phyloP scores from a whole-genome alignment of 2,113 vertebrate genomes.

The Pygoscelis antarcticus region DNA sequence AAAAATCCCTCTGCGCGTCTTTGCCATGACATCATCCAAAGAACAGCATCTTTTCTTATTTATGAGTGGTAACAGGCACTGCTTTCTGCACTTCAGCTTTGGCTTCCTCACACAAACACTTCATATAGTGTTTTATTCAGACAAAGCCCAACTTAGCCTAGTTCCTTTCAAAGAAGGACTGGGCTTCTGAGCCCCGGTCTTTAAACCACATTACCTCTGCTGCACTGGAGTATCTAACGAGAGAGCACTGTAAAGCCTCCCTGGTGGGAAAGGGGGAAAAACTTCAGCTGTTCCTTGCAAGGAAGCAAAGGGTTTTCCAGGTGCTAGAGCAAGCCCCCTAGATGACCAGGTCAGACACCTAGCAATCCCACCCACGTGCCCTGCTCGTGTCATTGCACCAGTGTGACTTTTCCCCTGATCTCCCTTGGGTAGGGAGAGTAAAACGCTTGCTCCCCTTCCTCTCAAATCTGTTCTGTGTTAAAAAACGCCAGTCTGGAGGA shows the following conservation, averaged over 20 bases:
- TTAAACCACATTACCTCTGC: background rate
- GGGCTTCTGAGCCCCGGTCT: background rate
- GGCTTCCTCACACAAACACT: background rate
- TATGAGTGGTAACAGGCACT: background rate
- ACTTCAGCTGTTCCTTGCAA: background rate
- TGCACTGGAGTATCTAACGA: rapidly evolving
- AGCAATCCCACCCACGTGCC: rapidly evolving
- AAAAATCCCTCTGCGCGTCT: background rate
- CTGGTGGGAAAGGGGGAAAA: rapidly evolving
- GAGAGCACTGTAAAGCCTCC: background rate
- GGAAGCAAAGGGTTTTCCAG: background rate
- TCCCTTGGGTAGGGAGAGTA: background rate
- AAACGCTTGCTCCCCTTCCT: background rate
- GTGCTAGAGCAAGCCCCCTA: background rate
- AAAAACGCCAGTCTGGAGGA: background rate
- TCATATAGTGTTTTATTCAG: background rate
- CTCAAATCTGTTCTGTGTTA: background rate
- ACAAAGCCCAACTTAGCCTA: background rate
- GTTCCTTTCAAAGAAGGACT: rapidly evolving
- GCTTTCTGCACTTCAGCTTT: background rate
- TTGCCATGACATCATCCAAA: background rate
- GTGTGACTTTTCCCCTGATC: background rate
- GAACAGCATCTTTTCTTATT: background rate
- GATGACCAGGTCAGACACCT: background rate
- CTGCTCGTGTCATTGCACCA: rapidly evolving